These are phyloP conservation scores for Sebastes matsubarae DNA, from an alignment of 2,797 vertebrate species.

Conservation along the genomic window DNA sequence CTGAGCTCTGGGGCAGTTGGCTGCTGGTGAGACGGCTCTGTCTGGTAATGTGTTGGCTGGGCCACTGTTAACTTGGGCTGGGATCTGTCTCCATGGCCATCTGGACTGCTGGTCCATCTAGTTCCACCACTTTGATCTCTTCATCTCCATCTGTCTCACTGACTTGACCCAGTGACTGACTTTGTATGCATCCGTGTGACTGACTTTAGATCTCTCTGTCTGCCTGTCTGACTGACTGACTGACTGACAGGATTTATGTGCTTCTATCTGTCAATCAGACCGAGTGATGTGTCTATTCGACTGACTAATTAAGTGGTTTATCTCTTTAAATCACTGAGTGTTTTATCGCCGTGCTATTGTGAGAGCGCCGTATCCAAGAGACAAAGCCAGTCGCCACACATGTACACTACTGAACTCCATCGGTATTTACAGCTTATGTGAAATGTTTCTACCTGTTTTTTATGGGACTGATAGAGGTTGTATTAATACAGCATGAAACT, in stretches of 20 bases:
- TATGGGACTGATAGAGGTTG: neutral
- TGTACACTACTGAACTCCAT: neutral
- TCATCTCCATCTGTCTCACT: conserved; percentile 67
- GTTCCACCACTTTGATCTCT: conserved; percentile 62
- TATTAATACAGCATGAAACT: neutral
- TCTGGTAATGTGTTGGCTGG: conserved; percentile 65
- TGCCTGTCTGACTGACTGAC: neutral
- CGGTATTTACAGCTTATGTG: neutral
- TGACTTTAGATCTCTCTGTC: conserved; percentile 7
- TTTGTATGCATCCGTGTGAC: conserved; percentile 23
- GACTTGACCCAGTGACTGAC: conserved; percentile 65
- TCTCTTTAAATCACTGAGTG: neutral
- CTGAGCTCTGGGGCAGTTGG: conserved; percentile 61
- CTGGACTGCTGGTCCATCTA: conserved; percentile 56
- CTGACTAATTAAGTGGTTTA: conserved; percentile 1
- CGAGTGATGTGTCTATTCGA: neutral
- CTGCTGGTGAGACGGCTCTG: conserved; percentile 51
- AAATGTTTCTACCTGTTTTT: neutral
- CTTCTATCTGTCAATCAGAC: neutral
- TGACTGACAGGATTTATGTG: conserved; percentile 5
- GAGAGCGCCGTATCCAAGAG: neutral
- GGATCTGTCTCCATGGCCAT: conserved; percentile 63
- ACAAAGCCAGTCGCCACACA: neutral
- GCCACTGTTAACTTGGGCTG: conserved; percentile 50
- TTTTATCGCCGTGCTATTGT: neutral